phyloP scores from a whole-genome alignment of 2,113 vertebrate genomes.

The Cebidichthys violaceus region DNA sequence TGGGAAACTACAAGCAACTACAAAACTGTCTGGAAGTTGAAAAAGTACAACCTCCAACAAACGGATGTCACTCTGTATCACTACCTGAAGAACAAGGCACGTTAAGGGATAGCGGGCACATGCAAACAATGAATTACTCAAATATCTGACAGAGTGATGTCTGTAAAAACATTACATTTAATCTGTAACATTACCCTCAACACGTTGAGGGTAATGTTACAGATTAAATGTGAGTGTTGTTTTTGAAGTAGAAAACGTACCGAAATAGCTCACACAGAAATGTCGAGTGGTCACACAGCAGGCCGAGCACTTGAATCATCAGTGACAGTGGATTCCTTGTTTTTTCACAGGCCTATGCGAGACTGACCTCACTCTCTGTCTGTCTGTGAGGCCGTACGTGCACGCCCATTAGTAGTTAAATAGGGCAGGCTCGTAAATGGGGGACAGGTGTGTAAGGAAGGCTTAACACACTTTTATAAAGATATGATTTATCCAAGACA shows the following conservation, averaged over 20 bases:
- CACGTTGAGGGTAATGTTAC: not conserved
- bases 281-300: conserved; percentile 6
- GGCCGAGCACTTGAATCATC: conserved; percentile 17
- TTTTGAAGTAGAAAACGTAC: not conserved
- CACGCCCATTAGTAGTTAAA: not conserved
- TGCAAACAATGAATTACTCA: not conserved
- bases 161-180: not conserved
- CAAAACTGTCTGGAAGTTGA: not conserved
- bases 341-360: not conserved
- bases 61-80: not conserved
- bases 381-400: not conserved
- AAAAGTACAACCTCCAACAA: not conserved
- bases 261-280: conserved; percentile 8
- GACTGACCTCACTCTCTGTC: conserved; percentile 23
- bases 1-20: not conserved
- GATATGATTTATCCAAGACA: not conserved
- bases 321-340: conserved; percentile 9
- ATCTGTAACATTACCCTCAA: not conserved
- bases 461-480: not conserved
- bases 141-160: not conserved
- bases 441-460: not conserved
- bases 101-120: not conserved
- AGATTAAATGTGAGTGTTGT: not conserved
- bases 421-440: not conserved
- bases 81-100: not conserved